Base-by-base conservation (phyloP, 2,113 vertebrate species). In the Catharus fuscescens region DNA sequence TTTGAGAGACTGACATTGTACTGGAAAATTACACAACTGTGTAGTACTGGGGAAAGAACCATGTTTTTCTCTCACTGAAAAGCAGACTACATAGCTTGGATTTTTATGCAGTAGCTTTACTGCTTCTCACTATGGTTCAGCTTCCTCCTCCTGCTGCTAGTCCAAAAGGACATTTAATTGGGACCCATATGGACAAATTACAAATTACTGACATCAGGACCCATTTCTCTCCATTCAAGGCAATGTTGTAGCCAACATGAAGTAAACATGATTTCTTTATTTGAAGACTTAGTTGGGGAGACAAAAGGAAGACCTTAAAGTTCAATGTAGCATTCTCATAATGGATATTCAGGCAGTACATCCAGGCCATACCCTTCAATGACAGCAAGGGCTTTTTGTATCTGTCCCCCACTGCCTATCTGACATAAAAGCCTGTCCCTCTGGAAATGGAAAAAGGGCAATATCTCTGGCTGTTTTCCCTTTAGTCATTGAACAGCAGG, bases 401-500 rank as follows among this genome's bases (percentile, higher is more conserved):
- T 60, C 53, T 81, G 31, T 8, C 10, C 8, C 31, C 78, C 1
- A 1, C 74, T 82, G 42, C 47, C 62, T 31, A 2, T 87, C 17
- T 70, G 59, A 90, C 81, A 34, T 10, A 47, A 24, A 84, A 69
- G 17, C 70, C 8, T 86, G 14, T 82, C 32, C 34, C 12, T 61
- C 42, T 80, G 54, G 25, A 92, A 94, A 44, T 70, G 42, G 50
- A 62, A 83, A 90, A 91, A 66, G 34, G 54, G 10, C 80, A 76
- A 2, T 83, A 42, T 65, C 28, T 54, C 67, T 67, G 38, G 5
- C n/a, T 73, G 18, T 31, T 89, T 65, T 76, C 50, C 42, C n/a
- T 87, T 82, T 69, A 82, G 50, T 82, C 34, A 44, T 47, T 32
- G n/a, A 91, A 50, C 84, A 86, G 66, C 81, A 85, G 81, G 91